phyloP scores from a whole-genome alignment of 2,113 vertebrate species.

The Pseudonaja textilis region DNA sequence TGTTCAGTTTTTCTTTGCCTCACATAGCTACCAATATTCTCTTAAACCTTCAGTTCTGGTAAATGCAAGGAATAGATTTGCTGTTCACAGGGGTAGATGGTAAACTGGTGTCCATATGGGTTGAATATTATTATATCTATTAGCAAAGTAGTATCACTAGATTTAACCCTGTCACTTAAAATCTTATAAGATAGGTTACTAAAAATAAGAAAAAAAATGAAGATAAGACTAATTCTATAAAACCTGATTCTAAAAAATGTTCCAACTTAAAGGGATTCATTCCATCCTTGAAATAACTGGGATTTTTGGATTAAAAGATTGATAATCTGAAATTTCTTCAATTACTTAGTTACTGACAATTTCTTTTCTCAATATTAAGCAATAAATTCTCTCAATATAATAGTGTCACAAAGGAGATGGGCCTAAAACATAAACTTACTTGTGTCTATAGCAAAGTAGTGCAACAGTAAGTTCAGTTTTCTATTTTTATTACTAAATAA shows the following conservation, averaged over 20 bases:
- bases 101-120: not conserved
- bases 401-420: not conserved
- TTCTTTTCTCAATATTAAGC: not conserved
- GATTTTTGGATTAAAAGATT: not conserved
- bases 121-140: not conserved
- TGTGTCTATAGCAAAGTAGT: not conserved
- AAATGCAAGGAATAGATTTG: not conserved
- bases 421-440: not conserved
- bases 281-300: not conserved
- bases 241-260: not conserved
- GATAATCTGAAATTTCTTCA: not conserved
- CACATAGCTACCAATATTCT: not conserved
- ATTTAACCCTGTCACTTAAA: not conserved
- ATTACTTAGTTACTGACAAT: not conserved
- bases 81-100: not conserved
- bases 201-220: not conserved
- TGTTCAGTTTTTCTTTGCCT: not conserved
- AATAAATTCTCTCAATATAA: not conserved
- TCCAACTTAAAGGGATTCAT: not conserved
- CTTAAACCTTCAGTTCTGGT: not conserved
- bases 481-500: conserved; percentile 42
- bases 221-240: not conserved
- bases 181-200: not conserved
- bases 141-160: not conserved
- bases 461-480: not conserved